Percentiles rank a stretch among this genome's conserved stretches.
Conservation (phyloP, 2,888 invertebrate genomes). For the Mechanitis messenoides region DNA sequence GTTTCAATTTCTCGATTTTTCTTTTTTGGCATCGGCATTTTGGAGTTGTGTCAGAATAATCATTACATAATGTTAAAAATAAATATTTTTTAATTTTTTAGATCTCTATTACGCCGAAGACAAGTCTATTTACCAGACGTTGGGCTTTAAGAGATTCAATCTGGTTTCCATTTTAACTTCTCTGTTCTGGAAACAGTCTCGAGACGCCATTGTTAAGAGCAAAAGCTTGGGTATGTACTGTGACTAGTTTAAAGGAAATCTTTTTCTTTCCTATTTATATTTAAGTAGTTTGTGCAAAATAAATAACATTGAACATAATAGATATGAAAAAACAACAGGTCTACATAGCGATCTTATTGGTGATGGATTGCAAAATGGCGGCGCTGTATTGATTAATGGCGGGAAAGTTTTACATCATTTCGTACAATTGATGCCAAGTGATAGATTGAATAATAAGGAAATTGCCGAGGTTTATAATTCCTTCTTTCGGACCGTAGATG, state of each 20-base stretch:
- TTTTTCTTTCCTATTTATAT: not conserved
- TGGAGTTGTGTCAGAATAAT: too few species aligned
- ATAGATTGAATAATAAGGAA: constrained; percentile 66
- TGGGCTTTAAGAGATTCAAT: constrained; percentile 78
- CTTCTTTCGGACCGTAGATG: constrained; percentile 10
- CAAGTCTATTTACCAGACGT: constrained; percentile 72
- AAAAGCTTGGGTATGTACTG: constrained; percentile 57
- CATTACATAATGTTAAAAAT: not conserved
- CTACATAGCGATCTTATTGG: constrained; percentile 74
- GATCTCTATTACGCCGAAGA: constrained; percentile 78
- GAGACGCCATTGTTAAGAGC: constrained; percentile 73
- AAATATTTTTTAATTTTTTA: constrained; percentile 34
- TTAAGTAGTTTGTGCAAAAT: too few species aligned
- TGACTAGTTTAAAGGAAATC: not conserved
- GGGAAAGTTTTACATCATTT: constrained; percentile 70
- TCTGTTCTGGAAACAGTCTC: constrained; percentile 74
- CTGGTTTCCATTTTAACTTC: constrained; percentile 71
- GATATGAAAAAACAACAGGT: constrained; percentile 39
- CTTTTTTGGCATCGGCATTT: too few species aligned
- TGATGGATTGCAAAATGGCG: constrained; percentile 80
- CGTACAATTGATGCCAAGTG: constrained; percentile 74
- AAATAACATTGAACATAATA: too few species aligned
- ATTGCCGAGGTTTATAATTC: constrained; percentile 54
- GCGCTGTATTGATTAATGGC: constrained; percentile 73
- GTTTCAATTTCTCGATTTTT: too few species aligned